phyloP scores from a whole-genome alignment of 1,140 invertebrate genomes.

The Hermetia illucens region DNA sequence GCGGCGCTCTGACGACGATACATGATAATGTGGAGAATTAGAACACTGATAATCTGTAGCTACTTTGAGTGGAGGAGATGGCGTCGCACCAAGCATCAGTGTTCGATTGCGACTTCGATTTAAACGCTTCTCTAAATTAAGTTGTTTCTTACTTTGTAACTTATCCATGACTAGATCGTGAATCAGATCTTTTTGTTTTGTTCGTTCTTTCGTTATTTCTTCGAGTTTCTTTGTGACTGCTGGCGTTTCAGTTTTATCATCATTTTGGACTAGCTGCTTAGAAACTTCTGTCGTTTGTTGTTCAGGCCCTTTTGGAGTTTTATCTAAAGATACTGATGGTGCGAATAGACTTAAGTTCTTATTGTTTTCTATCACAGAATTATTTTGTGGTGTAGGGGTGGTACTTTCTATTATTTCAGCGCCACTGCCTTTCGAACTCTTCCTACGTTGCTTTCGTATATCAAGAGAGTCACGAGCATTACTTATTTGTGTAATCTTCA shows the following conservation, averaged over 20 bases:
- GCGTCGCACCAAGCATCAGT: conserved; percentile 10
- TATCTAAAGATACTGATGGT: no score
- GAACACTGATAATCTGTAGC: conserved; percentile 24
- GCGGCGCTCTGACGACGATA: conserved; percentile 12
- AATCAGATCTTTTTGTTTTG: conserved; percentile 53
- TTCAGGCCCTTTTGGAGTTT: no score
- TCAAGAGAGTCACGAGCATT: conserved; percentile 56
- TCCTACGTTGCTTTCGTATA: conserved; percentile 45
- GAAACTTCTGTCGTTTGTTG: no score
- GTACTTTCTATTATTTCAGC: conserved; percentile 34
- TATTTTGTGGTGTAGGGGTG: conserved; percentile 15
- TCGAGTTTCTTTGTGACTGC: conserved; percentile 33
- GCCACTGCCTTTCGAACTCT: conserved; percentile 35
- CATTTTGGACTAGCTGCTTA: no score
- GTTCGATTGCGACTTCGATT: conserved; percentile 28
- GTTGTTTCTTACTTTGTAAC: conserved; percentile 50
- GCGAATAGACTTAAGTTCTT: no score
- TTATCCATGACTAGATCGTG: conserved; percentile 68
- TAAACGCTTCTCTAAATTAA: conserved; percentile 41
- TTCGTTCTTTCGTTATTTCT: conserved; percentile 48
- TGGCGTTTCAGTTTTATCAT: conserved; percentile 26
- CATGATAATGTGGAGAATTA: conserved; percentile 25
- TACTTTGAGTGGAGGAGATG: conserved; percentile 14
- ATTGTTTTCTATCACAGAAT: conserved; percentile 26
- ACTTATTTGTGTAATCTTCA: conserved; percentile 53